These are phyloP conservation scores for Diaperis boleti DNA, from an alignment of 2,888 invertebrate species.

Conservation along the genomic window DNA sequence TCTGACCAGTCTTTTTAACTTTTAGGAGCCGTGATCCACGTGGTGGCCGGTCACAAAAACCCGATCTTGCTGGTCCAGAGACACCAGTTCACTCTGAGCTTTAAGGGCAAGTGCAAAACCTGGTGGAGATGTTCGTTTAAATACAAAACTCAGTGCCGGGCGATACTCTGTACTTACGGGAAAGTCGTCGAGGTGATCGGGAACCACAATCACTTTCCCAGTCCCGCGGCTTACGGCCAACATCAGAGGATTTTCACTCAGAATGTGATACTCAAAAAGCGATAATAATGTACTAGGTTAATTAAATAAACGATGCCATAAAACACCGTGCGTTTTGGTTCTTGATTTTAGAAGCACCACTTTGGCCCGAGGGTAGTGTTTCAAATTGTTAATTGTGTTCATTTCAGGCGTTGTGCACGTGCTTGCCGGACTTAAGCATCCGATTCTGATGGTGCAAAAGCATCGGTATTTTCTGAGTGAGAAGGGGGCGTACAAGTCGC, in stretches of 20 bases:
- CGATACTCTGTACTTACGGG: slow-evolving; percentile 15
- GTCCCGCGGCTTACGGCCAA: neutral
- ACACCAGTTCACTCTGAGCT: slow-evolving; percentile 47
- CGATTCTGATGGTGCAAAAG: neutral
- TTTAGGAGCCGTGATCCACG: slow-evolving; percentile 6
- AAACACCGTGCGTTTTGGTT: no score
- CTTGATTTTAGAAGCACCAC: no score
- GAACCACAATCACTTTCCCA: slow-evolving; percentile 49
- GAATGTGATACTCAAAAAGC: neutral
- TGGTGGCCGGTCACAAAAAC: slow-evolving; percentile 41
- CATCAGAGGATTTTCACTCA: neutral
- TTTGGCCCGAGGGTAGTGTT: no score
- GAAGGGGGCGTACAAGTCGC: neutral
- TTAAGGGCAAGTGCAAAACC: slow-evolving; percentile 20
- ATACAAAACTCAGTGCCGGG: slow-evolving; percentile 26
- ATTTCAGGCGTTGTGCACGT: neutral
- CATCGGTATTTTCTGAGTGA: neutral
- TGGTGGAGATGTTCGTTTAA: slow-evolving; percentile 47
- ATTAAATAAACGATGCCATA: no score
- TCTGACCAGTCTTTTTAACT: slow-evolving; percentile 10
- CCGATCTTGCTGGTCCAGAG: slow-evolving; percentile 54
- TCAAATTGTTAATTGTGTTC: no score
- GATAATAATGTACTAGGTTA: no score
- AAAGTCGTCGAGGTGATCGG: slow-evolving; percentile 43
- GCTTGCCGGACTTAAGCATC: neutral